Conservation (phyloP, 2,113 vertebrate species). For the Oreochromis tanganicae region DNA sequence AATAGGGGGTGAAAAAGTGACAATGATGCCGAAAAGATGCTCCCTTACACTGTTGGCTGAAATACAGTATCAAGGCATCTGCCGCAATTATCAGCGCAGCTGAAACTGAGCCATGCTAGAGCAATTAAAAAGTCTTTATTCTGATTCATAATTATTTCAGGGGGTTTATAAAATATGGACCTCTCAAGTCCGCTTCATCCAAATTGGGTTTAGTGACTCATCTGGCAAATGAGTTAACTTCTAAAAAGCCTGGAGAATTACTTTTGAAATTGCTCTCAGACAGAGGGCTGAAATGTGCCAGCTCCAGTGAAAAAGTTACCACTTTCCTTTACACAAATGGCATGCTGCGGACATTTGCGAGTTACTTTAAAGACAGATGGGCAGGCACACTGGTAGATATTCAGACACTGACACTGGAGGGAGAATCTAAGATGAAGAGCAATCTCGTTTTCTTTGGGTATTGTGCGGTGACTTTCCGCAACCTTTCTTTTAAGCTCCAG, state of each 20-base stretch:
- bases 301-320: neutral
- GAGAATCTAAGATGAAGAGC: conserved; percentile 4
- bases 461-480: conserved; percentile 1
- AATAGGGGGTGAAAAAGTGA: neutral
- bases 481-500: conserved; percentile 7
- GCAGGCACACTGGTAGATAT: neutral
- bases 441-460: conserved; percentile 19
- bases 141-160: conserved; percentile 41
- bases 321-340: neutral
- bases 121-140: conserved; percentile 47
- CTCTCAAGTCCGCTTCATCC: conserved; percentile 13
- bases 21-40: neutral
- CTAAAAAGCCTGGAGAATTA: neutral
- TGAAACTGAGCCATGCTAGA: neutral
- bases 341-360: neutral
- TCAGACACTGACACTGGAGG: neutral
- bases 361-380: neutral
- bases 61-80: neutral
- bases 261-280: neutral
- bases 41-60: neutral
- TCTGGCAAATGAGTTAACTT: conserved; percentile 16
- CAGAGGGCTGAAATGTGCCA: neutral
- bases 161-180: conserved; percentile 29
- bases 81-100: neutral
- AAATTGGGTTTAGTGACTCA: conserved; percentile 32